Evolutionary conservation across 2,113 vertebrate genomes (phyloP).

Genomic region (Syngnathus scovelli): DNA sequence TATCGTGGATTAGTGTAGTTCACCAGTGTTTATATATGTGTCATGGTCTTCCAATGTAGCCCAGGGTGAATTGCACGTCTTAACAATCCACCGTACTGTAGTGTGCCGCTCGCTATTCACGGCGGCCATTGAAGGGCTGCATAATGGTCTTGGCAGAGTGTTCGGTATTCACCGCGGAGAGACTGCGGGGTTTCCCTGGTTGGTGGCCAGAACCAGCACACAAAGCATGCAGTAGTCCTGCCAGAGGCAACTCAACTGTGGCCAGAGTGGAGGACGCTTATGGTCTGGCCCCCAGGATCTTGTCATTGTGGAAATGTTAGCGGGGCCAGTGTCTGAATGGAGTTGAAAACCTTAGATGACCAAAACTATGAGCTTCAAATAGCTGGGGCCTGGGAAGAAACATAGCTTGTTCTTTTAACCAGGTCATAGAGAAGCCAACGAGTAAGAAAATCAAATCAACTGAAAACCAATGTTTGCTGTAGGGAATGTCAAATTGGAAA

Average conservation of each 20-base stretch:
- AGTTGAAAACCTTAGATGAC: slow-evolving; percentile 68
- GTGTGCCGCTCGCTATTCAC: slow-evolving; percentile 60
- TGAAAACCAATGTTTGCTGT: slow-evolving; percentile 55
- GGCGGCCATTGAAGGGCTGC: slow-evolving; percentile 56
- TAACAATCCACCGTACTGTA: slow-evolving; percentile 53
- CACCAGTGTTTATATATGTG: slow-evolving; percentile 48
- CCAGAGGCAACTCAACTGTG: slow-evolving; percentile 69
- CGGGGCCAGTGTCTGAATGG: slow-evolving; percentile 69
- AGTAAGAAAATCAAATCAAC: slow-evolving; percentile 35
- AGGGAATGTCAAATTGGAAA: slow-evolving; percentile 61
- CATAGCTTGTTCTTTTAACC: slow-evolving; percentile 67
- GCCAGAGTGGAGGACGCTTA: slow-evolving; percentile 63
- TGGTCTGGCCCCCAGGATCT: slow-evolving; percentile 71
- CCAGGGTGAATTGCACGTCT: slow-evolving; percentile 44
- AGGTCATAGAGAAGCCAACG: slow-evolving; percentile 67
- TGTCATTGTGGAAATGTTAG: slow-evolving; percentile 72
- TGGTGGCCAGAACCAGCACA: slow-evolving; percentile 66
- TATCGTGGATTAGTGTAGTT: slow-evolving; percentile 50
- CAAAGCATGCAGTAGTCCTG: slow-evolving; percentile 66
- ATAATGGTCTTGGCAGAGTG: slow-evolving; percentile 62
- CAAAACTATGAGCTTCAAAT: slow-evolving; percentile 75
- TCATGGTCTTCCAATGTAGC: slow-evolving; percentile 49
- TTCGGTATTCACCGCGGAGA: slow-evolving; percentile 64
- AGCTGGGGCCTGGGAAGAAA: slow-evolving; percentile 73
- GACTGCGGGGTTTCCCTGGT: slow-evolving; percentile 73